Conservation (phyloP, 2,113 vertebrate species). For the Puntigrus tetrazona region DNA sequence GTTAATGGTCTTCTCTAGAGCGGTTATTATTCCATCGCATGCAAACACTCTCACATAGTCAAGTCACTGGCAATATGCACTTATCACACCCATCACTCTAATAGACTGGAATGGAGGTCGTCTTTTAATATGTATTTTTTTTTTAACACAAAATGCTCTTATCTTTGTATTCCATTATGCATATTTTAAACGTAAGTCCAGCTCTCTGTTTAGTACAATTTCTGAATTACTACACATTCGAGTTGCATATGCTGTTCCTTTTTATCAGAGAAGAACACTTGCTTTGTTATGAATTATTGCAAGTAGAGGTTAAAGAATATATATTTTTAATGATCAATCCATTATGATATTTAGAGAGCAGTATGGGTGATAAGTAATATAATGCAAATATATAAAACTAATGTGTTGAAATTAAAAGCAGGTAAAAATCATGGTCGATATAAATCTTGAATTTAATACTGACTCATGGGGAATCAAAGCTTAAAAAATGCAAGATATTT, state of each 20-base stretch:
- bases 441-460: constrained; percentile 44
- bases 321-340: not conserved
- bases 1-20: not conserved
- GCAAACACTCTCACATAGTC: not conserved
- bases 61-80: not conserved
- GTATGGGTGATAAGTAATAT: not conserved
- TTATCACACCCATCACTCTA: not conserved
- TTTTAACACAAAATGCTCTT: not conserved
- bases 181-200: not conserved
- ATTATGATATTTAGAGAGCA: not conserved
- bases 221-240: not conserved
- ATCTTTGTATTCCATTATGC: not conserved
- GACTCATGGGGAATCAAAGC: constrained; percentile 39
- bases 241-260: not conserved
- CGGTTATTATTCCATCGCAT: not conserved
- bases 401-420: too few species aligned
- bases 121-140: not conserved
- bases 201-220: not conserved
- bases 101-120: not conserved
- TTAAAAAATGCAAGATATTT: constrained; percentile 13
- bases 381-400: not conserved
- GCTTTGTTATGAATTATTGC: not conserved
- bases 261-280: not conserved
- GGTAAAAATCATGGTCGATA: too few species aligned
- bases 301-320: not conserved